These are phyloP conservation scores for Chamaedrilus cognettii DNA, from an alignment of 2,888 invertebrate species.

Conservation along the genomic window DNA sequence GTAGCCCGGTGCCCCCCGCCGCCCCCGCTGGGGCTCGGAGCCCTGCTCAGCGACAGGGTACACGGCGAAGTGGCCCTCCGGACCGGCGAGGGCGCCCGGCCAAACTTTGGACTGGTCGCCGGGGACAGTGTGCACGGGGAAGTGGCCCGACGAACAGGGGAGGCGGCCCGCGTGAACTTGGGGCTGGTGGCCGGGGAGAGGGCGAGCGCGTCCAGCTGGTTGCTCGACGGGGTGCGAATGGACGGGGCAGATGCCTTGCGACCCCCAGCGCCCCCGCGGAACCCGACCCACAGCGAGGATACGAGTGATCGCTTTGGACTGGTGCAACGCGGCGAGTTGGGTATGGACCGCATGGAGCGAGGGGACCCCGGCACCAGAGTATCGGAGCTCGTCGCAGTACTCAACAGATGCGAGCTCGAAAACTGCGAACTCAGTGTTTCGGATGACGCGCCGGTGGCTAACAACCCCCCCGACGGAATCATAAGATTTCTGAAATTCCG, in stretches of 20 bases:
- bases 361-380: constrained; percentile 54
- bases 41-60: constrained; percentile 2
- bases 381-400: constrained; percentile 52
- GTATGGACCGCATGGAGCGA: constrained; percentile 47
- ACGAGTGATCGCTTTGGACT: constrained; percentile 19
- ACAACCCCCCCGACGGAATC: background rate
- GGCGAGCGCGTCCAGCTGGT: constrained; percentile 46
- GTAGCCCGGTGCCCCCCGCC: constrained; percentile 18
- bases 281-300: constrained; percentile 34
- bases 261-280: no score
- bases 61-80: constrained; percentile 33
- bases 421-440: constrained; percentile 42
- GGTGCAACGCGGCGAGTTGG: constrained; percentile 28
- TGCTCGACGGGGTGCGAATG: constrained; percentile 13
- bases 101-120: constrained; percentile 44
- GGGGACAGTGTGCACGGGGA: constrained; percentile 41
- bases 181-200: constrained; percentile 51
- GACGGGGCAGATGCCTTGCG: constrained; percentile 31
- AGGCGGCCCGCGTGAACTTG: constrained; percentile 27
- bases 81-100: constrained; percentile 32
- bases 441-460: constrained; percentile 37
- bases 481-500: constrained; percentile 11
- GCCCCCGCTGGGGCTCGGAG: background rate
- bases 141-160: constrained; percentile 35
- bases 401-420: constrained; percentile 32